phyloP scores from a whole-genome alignment of 2,888 invertebrate genomes.

The Metallyticus violacea region DNA sequence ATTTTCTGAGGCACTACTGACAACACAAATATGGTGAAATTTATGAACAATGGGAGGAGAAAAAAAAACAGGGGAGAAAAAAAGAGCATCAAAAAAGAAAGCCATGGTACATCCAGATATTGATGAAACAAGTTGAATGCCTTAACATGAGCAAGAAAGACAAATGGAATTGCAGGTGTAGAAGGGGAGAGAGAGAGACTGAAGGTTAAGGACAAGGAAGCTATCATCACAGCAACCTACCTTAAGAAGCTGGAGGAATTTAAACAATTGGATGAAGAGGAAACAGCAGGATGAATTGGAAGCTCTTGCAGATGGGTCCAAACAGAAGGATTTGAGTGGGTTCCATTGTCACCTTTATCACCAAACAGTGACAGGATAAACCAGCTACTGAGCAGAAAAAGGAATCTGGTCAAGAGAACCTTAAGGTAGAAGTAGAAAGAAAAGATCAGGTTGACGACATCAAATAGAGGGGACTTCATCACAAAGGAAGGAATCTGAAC shows the following conservation, averaged over 20 bases:
- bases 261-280: conserved; percentile 85
- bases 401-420: neutral
- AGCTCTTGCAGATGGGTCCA: conserved; percentile 85
- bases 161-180: conserved; percentile 87
- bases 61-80: conserved; percentile 62
- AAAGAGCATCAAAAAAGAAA: conserved; percentile 67
- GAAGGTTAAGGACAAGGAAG: conserved; percentile 97
- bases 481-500: neutral
- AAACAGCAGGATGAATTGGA: conserved; percentile 69
- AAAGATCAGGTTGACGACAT: neutral
- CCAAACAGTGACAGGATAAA: conserved; percentile 59
- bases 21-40: conserved; percentile 95
- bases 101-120: conserved; percentile 83
- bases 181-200: conserved; percentile 86
- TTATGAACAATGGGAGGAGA: conserved; percentile 84
- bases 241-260: conserved; percentile 90
- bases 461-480: neutral
- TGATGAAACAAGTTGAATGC: conserved; percentile 79
- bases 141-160: conserved; percentile 90
- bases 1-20: too few relatives aligned
- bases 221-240: conserved; percentile 93
- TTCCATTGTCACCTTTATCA: conserved; percentile 90
- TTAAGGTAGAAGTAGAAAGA: neutral
- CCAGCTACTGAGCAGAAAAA: neutral
- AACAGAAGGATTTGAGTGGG: conserved; percentile 86